Percentiles rank a stretch among this genome's conserved stretches.
Evolutionary conservation across 2,113 vertebrate genomes (phyloP).

Genomic region (Cavia porcellus): DNA sequence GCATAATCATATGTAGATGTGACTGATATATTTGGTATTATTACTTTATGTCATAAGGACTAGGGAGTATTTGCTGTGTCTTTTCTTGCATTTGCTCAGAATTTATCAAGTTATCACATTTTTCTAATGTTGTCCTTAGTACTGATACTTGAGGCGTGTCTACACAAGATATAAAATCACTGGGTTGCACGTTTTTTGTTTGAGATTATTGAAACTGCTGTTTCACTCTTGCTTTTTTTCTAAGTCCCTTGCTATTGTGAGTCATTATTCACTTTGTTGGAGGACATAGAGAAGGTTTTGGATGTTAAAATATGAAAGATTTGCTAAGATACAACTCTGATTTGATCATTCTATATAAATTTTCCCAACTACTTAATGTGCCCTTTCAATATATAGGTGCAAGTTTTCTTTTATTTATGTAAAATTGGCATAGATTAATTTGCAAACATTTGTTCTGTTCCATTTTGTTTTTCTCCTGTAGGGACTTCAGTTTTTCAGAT

Average conservation of each 20-base stretch:
- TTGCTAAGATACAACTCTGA: not conserved
- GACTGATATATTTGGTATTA: not conserved
- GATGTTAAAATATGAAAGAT: not conserved
- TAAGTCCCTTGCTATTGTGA: not conserved
- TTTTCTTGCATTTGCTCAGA: slow-evolving; percentile 20
- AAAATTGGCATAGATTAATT: not conserved
- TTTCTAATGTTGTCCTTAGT: not conserved
- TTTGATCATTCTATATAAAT: not conserved
- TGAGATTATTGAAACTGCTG: not conserved
- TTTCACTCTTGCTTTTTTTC: not conserved
- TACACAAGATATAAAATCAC: not conserved
- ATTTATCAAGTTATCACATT: not conserved
- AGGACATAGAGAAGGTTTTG: not conserved
- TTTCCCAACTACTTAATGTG: not conserved
- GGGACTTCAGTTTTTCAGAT: not conserved
- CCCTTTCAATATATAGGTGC: not conserved
- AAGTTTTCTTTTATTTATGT: slow-evolving; percentile 23
- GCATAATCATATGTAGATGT: not conserved
- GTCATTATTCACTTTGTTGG: not conserved
- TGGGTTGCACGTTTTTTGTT: not conserved
- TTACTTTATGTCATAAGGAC: not conserved
- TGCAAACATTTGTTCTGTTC: slow-evolving; percentile 34
- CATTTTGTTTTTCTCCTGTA: not conserved
- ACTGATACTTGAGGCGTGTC: not conserved
- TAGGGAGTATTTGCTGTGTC: not conserved